These are phyloP conservation scores for Myrmecobius fasciatus DNA, from an alignment of 2,113 vertebrate species.

Conservation along the genomic window DNA sequence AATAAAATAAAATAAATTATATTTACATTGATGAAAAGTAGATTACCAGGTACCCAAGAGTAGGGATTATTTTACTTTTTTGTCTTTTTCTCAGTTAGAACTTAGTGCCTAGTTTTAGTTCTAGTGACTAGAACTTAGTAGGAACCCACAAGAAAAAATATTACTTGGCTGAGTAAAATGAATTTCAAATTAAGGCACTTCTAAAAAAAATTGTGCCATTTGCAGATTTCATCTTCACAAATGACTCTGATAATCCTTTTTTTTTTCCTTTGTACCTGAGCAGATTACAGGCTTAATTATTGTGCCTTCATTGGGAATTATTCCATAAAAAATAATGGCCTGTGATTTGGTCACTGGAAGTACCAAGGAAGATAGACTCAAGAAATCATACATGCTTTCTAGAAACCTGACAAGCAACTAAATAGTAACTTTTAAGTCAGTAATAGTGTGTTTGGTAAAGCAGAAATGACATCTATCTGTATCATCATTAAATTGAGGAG, in stretches of 20 bases:
- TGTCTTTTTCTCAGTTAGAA: not conserved
- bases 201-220: not conserved
- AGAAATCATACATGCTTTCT: constrained; percentile 73
- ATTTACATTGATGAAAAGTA: not conserved
- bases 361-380: constrained; percentile 76
- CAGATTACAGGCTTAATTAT: not conserved
- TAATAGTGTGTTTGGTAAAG: constrained; percentile 86
- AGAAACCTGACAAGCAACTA: constrained; percentile 78
- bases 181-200: not conserved
- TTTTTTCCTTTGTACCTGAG: not conserved
- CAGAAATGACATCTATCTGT: constrained; percentile 51
- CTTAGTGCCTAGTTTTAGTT: too few species aligned
- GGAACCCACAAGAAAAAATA: not conserved
- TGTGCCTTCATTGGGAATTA: not conserved
- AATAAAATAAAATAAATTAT: not conserved
- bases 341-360: constrained; percentile 77
- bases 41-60: not conserved
- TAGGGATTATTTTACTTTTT: not conserved
- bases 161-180: not conserved
- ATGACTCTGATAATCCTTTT: not conserved
- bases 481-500: not conserved
- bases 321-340: constrained; percentile 50
- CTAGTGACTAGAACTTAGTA: not conserved
- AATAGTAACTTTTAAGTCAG: constrained; percentile 86
- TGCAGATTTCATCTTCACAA: not conserved